These are phyloP conservation scores for Leptodactylus fallax DNA, from an alignment of 2,797 vertebrate species.

Conservation along the genomic window DNA sequence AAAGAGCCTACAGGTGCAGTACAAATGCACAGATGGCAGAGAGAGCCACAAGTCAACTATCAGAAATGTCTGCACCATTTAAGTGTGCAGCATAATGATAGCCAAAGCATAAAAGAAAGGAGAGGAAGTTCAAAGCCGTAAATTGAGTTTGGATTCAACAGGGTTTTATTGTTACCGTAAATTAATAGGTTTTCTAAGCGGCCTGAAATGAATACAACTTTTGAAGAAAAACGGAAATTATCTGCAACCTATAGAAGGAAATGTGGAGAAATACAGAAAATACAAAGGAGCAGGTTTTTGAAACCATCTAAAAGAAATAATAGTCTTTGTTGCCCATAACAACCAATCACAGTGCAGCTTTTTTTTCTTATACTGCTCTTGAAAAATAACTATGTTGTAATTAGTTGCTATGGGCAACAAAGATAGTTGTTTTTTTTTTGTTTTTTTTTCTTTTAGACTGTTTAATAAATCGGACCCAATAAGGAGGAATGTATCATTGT, in stretches of 20 bases:
- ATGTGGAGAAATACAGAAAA: not conserved
- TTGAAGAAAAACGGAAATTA: conserved; percentile 24
- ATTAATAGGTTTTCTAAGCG: conserved; percentile 66
- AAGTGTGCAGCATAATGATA: conserved; percentile 57
- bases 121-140: conserved; percentile 60
- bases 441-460: too few species aligned
- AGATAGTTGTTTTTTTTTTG: too few species aligned
- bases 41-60: conserved; percentile 33
- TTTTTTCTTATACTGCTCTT: too few species aligned
- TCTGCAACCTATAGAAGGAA: not conserved
- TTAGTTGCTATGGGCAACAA: too few species aligned
- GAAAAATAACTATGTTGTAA: too few species aligned
- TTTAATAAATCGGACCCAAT: too few species aligned
- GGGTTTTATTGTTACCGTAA: conserved; percentile 47
- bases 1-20: conserved; percentile 74
- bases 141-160: conserved; percentile 48
- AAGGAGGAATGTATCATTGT: too few species aligned
- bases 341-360: too few species aligned
- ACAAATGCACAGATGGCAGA: conserved; percentile 65
- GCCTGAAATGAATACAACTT: conserved; percentile 68
- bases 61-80: conserved; percentile 29
- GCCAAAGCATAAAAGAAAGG: conserved; percentile 68
- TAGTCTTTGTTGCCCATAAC: too few species aligned
- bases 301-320: too few species aligned
- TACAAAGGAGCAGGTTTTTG: not conserved